Conservation (phyloP, 2,797 vertebrate genomes). For the Megaceryle alcyon region DNA sequence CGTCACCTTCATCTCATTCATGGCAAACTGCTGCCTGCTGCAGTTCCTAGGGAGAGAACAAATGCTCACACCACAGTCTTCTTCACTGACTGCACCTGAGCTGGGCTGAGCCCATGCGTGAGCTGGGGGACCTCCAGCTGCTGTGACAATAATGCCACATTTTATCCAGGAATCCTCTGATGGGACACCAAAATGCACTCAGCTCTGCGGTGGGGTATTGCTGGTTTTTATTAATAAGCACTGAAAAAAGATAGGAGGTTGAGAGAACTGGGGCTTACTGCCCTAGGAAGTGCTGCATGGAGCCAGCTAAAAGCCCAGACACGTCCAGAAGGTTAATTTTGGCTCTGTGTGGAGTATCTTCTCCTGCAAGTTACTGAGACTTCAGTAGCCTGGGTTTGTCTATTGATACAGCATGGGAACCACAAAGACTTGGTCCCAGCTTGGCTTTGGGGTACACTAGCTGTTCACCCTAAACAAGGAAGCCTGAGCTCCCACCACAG, state of each 20-base stretch:
- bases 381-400: neutral
- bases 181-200: neutral
- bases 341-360: neutral
- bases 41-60: slow-evolving; percentile 84
- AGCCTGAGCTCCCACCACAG: neutral
- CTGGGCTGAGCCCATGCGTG: accelerated
- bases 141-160: accelerated
- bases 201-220: neutral
- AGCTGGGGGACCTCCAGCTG: neutral
- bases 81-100: accelerated
- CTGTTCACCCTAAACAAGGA: neutral
- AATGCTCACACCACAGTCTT: neutral
- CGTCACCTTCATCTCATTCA: slow-evolving; percentile 89
- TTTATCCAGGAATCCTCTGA: neutral
- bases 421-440: too few species aligned
- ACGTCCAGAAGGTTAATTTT: neutral
- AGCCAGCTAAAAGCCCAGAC: neutral
- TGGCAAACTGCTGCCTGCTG: slow-evolving; percentile 91
- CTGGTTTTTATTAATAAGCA: neutral
- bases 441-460: neutral
- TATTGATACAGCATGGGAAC: neutral
- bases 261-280: neutral
- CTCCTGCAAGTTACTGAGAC: neutral
- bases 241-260: neutral
- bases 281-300: neutral